phyloP scores from a whole-genome alignment of 2,888 invertebrate genomes.

The Antheraea assamensis region DNA sequence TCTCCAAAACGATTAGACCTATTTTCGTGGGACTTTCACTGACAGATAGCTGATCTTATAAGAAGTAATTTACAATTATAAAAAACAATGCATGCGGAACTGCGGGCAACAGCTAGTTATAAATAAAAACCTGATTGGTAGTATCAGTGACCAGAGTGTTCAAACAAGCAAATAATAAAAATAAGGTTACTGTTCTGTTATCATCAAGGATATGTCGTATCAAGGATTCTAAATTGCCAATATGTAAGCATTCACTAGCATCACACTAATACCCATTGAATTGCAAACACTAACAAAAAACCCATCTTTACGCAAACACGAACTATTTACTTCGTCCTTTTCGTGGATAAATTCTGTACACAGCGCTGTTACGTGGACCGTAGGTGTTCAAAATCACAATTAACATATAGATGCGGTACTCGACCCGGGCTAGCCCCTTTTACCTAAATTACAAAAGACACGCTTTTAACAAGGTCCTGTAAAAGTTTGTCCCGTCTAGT shows the following conservation, averaged over 20 bases:
- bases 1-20: too few species aligned
- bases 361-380: slow-evolving; percentile 45
- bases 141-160: too few species aligned
- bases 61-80: too few species aligned
- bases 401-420: slow-evolving; percentile 71
- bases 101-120: too few species aligned
- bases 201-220: too few species aligned
- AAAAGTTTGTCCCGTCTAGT: slow-evolving; percentile 44
- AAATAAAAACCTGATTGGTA: too few species aligned
- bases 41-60: too few species aligned
- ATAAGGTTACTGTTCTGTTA: too few species aligned
- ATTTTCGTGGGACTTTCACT: too few species aligned
- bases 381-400: slow-evolving; percentile 69
- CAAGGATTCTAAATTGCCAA: not conserved
- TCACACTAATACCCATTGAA: slow-evolving; percentile 22
- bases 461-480: slow-evolving; percentile 60
- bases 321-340: slow-evolving; percentile 51
- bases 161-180: too few species aligned
- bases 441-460: slow-evolving; percentile 75
- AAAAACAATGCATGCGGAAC: too few species aligned
- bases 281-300: slow-evolving; percentile 34
- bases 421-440: slow-evolving; percentile 61
- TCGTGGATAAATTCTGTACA: slow-evolving; percentile 64
- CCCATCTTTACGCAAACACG: slow-evolving; percentile 43
- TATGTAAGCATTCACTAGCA: slow-evolving; percentile 14